Conservation (phyloP, 2,113 vertebrate species). For the Cavia porcellus region DNA sequence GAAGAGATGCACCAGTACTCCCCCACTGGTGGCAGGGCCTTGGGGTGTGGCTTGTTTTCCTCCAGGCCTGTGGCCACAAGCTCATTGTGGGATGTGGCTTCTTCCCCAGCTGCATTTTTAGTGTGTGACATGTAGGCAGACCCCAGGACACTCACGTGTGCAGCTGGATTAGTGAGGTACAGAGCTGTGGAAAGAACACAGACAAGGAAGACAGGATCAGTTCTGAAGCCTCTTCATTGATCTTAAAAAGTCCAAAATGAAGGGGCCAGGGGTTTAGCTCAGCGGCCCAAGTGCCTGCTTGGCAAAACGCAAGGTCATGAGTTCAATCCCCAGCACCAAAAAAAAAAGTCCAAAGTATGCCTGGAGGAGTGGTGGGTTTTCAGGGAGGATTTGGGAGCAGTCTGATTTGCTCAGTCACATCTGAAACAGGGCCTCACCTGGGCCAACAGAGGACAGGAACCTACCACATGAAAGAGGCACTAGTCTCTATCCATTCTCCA, state of each 20-base stretch:
- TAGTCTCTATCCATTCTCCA: not conserved
- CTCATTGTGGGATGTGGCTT: too few species aligned
- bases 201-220: not conserved
- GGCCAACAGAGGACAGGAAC: not conserved
- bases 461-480: not conserved
- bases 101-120: not conserved
- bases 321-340: too few species aligned
- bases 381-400: not conserved
- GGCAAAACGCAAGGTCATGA: too few species aligned
- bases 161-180: not conserved
- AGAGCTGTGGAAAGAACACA: not conserved
- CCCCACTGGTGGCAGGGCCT: too few species aligned
- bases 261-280: too few species aligned
- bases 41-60: too few species aligned
- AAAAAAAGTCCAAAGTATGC: not conserved
- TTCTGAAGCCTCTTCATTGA: not conserved
- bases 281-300: too few species aligned
- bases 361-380: not conserved
- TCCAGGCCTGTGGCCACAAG: too few species aligned
- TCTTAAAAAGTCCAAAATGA: too few species aligned
- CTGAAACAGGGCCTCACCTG: constrained; percentile 30
- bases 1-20: too few species aligned
- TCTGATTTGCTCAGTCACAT: not conserved
- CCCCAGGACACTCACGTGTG: not conserved
- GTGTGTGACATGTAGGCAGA: not conserved